Evolutionary conservation across 2,888 invertebrate species (phyloP).

Genomic region (Ischnus inquisitorius): DNA sequence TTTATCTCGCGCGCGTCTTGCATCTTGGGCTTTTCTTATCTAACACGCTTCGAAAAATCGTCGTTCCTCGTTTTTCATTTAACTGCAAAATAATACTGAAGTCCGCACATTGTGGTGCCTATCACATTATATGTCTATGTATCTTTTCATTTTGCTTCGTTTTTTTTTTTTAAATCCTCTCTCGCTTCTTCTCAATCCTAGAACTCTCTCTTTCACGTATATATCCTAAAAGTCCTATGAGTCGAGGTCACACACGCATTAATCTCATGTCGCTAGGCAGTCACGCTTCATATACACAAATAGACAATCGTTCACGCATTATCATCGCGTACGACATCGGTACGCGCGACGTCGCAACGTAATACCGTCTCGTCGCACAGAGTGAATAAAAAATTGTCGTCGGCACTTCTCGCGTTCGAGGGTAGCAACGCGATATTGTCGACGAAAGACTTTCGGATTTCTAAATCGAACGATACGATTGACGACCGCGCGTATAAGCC

Average conservation of each 20-base stretch:
- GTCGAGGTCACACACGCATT: slow-evolving; percentile 38
- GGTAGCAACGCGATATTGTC: slow-evolving; percentile 48
- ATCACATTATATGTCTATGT: slow-evolving; percentile 84
- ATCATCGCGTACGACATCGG: slow-evolving; percentile 46
- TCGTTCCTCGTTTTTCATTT: slow-evolving; percentile 69
- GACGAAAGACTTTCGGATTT: background rate
- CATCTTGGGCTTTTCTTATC: slow-evolving; percentile 17
- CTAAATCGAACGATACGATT: background rate
- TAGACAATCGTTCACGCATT: slow-evolving; percentile 49
- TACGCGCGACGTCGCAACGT: slow-evolving; percentile 58
- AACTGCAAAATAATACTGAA: slow-evolving; percentile 85
- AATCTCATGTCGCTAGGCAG: slow-evolving; percentile 12
- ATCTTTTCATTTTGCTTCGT: slow-evolving; percentile 59
- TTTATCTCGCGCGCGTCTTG: slow-evolving; percentile 5
- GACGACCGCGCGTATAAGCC: background rate
- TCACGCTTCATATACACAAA: slow-evolving; percentile 43
- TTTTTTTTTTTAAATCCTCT: slow-evolving; percentile 39
- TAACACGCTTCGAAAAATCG: slow-evolving; percentile 35
- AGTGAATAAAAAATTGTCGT: slow-evolving; percentile 82
- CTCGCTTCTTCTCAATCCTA: slow-evolving; percentile 24
- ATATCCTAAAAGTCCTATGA: slow-evolving; percentile 48
- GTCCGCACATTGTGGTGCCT: slow-evolving; percentile 85
- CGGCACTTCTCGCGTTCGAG: slow-evolving; percentile 69
- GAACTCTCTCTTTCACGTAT: slow-evolving; percentile 47
- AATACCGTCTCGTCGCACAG: slow-evolving; percentile 75